Conservation (phyloP, 2,888 invertebrate genomes). For the Matsumyia berberina region DNA sequence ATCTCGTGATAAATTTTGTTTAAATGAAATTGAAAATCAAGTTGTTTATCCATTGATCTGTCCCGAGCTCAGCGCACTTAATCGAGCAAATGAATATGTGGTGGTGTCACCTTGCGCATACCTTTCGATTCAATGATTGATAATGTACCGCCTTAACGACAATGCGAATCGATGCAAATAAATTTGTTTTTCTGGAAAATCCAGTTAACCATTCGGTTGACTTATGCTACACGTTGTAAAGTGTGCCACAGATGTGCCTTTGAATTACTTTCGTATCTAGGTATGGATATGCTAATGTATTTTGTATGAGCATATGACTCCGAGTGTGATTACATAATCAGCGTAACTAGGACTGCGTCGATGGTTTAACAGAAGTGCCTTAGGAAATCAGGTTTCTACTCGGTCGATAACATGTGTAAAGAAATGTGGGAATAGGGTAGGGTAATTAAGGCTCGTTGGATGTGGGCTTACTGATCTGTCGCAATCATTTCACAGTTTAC, state of each 20-base stretch:
- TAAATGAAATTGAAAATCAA: not conserved
- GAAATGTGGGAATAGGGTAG: no score
- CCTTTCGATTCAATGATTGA: slow-evolving; percentile 8
- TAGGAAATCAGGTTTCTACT: slow-evolving; percentile 3
- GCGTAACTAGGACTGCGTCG: slow-evolving; percentile 2
- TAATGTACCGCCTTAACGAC: not conserved
- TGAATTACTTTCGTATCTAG: not conserved
- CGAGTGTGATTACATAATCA: slow-evolving; percentile 10
- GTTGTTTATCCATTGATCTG: slow-evolving; percentile 9
- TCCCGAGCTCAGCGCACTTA: not conserved
- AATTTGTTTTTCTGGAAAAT: slow-evolving; percentile 47
- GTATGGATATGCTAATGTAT: slow-evolving; percentile 2
- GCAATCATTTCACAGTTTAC: no score
- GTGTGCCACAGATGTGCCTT: slow-evolving; percentile 30
- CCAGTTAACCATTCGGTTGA: slow-evolving; percentile 29
- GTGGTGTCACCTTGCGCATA: not conserved
- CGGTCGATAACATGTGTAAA: not conserved
- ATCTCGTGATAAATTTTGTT: not conserved
- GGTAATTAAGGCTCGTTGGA: no score
- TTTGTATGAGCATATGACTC: not conserved
- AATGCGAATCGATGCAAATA: not conserved
- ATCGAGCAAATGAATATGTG: slow-evolving; percentile 5
- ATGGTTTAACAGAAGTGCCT: not conserved
- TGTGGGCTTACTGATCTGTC: no score
- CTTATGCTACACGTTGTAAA: slow-evolving; percentile 20